phyloP scores from a whole-genome alignment of 2,113 vertebrate genomes.

The Natator depressus region DNA sequence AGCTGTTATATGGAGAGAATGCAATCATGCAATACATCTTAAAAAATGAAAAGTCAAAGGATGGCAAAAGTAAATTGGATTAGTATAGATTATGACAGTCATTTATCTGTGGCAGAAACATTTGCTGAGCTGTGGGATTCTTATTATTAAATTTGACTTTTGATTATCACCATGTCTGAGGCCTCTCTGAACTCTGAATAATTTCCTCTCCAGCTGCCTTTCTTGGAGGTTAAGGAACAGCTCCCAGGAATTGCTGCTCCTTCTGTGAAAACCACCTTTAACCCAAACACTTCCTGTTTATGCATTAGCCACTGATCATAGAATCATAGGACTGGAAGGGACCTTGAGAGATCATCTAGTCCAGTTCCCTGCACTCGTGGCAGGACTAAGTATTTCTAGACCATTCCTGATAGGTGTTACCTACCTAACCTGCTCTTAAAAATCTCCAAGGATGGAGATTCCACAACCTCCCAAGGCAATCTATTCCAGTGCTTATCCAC shows the following conservation, averaged over 20 bases:
- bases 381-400: no score
- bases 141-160: slow-evolving; percentile 35
- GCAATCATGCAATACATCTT: not conserved
- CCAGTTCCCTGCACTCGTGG: no score
- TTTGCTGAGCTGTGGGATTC: not conserved
- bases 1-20: not conserved
- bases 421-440: no score
- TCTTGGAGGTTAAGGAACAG: not conserved
- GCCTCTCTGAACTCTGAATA: not conserved
- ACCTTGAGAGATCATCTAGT: no score
- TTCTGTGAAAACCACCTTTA: not conserved
- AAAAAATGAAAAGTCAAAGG: not conserved
- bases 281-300: not conserved
- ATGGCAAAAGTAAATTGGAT: not conserved
- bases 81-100: not conserved
- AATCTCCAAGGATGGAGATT: no score
- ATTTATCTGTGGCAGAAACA: not conserved
- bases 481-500: no score
- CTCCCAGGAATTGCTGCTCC: not conserved
- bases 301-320: not conserved
- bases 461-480: no score
- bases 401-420: no score
- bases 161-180: not conserved
- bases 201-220: not conserved
- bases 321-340: no score